These are phyloP conservation scores for Nannoperca obscura DNA, from an alignment of 2,797 vertebrate genomes.

Conservation along the genomic window DNA sequence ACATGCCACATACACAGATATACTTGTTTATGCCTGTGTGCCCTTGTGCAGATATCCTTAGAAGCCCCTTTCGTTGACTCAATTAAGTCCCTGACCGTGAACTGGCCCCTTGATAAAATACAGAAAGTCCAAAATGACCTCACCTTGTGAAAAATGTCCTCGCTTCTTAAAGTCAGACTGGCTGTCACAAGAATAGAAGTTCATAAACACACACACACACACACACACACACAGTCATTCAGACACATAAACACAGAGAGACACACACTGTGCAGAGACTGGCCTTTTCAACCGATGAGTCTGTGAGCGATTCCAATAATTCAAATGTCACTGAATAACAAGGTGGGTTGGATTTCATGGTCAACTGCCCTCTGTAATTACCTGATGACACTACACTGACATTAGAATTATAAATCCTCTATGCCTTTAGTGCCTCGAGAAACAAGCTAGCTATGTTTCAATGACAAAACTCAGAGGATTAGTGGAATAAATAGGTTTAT, in stretches of 20 bases:
- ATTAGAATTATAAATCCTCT: slow-evolving; percentile 60
- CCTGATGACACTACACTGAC: slow-evolving; percentile 57
- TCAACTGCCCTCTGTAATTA: slow-evolving; percentile 74
- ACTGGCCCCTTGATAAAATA: slow-evolving; percentile 51
- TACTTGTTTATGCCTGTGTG: slow-evolving; percentile 44
- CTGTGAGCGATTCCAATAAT: slow-evolving; percentile 74
- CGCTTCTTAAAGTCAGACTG: slow-evolving; percentile 25
- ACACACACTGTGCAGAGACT: slow-evolving; percentile 29
- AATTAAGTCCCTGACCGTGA: slow-evolving; percentile 56
- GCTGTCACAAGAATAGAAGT: slow-evolving; percentile 38
- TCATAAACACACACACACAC: background rate
- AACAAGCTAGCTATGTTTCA: slow-evolving; percentile 38
- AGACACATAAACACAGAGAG: slow-evolving; percentile 32
- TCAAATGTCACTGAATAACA: slow-evolving; percentile 82
- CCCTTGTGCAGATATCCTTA: slow-evolving; percentile 37
- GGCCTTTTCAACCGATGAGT: slow-evolving; percentile 71
- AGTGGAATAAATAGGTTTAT: slow-evolving; percentile 20
- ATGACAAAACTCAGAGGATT: slow-evolving; percentile 26
- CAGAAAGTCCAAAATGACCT: slow-evolving; percentile 44
- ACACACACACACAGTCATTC: slow-evolving; percentile 6
- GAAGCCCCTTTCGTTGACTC: slow-evolving; percentile 46
- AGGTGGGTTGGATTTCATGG: slow-evolving; percentile 78
- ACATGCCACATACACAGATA: background rate
- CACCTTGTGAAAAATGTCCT: slow-evolving; percentile 57
- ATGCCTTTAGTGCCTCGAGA: slow-evolving; percentile 14